Conservation (phyloP, 2,888 invertebrate species). For the Pristionchus entomophagus region DNA sequence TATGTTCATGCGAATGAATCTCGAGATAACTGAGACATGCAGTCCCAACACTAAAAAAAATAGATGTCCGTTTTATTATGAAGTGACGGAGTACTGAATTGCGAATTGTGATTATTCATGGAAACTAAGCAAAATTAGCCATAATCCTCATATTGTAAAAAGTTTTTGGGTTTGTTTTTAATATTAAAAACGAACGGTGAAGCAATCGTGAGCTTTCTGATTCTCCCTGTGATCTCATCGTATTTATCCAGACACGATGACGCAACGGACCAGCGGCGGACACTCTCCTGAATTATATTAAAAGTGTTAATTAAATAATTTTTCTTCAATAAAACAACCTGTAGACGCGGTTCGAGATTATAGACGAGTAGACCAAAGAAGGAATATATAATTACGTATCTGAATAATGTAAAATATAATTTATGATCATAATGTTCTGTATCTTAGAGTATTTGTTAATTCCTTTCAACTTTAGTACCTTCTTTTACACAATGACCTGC, state of each 20-base stretch:
- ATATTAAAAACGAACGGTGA: not conserved
- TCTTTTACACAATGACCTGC: too few species aligned
- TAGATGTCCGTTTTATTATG: not conserved
- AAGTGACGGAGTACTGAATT: too few species aligned
- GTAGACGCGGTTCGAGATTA: not conserved
- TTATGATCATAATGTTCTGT: not conserved
- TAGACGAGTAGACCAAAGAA: not conserved
- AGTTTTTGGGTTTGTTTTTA: too few species aligned
- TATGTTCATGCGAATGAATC: too few species aligned
- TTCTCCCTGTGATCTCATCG: not conserved
- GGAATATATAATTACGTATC: not conserved
- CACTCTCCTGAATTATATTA: not conserved
- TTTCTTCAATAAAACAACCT: not conserved
- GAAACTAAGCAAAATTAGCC: too few species aligned
- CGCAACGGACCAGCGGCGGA: not conserved
- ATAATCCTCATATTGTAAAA: too few species aligned
- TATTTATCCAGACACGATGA: not conserved
- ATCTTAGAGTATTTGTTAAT: not conserved
- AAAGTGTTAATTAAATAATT: not conserved
- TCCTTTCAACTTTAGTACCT: not conserved
- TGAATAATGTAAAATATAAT: not conserved
- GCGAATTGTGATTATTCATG: too few species aligned
- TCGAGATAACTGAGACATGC: too few species aligned
- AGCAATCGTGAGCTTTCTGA: not conserved
- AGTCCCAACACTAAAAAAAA: too few species aligned